Evolutionary conservation across 2,888 invertebrate genomes (phyloP).

Genomic region (Frankliniella intonsa): DNA sequence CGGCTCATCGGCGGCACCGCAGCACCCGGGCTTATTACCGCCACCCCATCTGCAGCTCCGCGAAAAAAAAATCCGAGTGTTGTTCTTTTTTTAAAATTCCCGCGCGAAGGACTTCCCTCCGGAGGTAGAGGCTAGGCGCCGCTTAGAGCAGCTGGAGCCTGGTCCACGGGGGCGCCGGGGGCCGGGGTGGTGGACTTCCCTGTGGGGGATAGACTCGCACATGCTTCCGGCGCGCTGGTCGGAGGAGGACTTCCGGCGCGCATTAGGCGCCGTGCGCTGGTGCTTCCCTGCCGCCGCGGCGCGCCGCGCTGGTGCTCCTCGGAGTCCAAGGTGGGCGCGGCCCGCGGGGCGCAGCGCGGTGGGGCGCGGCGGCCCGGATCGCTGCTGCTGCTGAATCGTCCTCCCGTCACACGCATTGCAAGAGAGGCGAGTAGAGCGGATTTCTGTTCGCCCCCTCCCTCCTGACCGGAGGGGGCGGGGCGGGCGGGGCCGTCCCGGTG

Average conservation of each 20-base stretch:
- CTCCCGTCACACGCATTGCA: constrained; percentile 10
- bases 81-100: too few species aligned
- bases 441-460: neutral
- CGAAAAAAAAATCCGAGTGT: too few species aligned
- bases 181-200: too few species aligned
- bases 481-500: neutral
- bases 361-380: neutral
- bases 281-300: neutral
- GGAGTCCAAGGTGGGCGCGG: neutral
- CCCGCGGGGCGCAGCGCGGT: neutral
- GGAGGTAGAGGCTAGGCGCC: too few species aligned
- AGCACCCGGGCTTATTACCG: neutral
- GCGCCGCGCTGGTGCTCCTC: neutral
- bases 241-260: neutral
- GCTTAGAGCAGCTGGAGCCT: too few species aligned
- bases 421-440: neutral
- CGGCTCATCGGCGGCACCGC: neutral
- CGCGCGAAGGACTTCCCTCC: too few species aligned
- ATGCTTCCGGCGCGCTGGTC: neutral
- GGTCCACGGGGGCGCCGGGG: too few species aligned
- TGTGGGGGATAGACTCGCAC: too few species aligned
- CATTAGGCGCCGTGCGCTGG: neutral
- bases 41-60: too few species aligned
- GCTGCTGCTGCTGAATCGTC: neutral
- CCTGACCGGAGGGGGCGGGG: neutral